Percentiles rank a stretch among this genome's conserved stretches.
Evolutionary conservation across 2,888 invertebrate genomes (phyloP).

Genomic region (Himalopsyche anomala): DNA sequence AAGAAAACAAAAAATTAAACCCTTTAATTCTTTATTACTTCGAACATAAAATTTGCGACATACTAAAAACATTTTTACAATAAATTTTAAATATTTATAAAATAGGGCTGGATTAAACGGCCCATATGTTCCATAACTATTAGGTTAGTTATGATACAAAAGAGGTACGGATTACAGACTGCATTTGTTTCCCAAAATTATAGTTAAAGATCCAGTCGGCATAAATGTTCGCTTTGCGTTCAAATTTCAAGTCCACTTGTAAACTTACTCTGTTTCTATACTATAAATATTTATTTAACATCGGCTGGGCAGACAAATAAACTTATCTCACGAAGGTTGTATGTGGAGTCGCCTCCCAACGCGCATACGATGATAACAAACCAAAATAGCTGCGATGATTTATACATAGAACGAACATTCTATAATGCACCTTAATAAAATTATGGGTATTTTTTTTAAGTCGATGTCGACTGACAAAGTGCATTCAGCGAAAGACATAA

Average conservation of each 20-base stretch:
- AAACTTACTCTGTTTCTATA: background rate
- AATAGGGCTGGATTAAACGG: too few relatives aligned
- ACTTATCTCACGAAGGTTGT: background rate
- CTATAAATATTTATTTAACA: conserved; percentile 6
- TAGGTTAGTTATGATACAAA: too few relatives aligned
- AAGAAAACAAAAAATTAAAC: too few relatives aligned
- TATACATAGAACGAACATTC: background rate
- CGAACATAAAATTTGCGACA: too few relatives aligned
- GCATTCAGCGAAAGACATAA: too few relatives aligned
- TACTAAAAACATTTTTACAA: too few relatives aligned
- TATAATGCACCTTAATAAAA: background rate
- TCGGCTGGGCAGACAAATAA: background rate
- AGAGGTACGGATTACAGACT: too few relatives aligned
- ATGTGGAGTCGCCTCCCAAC: background rate
- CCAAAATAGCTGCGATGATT: background rate
- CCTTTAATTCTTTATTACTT: too few relatives aligned
- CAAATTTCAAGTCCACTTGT: background rate
- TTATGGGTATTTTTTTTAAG: background rate
- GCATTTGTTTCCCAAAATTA: background rate
- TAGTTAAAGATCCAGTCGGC: background rate
- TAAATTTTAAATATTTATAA: too few relatives aligned
- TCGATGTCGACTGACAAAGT: too few relatives aligned
- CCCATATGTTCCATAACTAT: too few relatives aligned
- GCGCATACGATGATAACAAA: background rate
- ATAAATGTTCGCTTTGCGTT: background rate